Evolutionary conservation across 2,113 vertebrate genomes (phyloP).

Genomic region (Puma concolor): DNA sequence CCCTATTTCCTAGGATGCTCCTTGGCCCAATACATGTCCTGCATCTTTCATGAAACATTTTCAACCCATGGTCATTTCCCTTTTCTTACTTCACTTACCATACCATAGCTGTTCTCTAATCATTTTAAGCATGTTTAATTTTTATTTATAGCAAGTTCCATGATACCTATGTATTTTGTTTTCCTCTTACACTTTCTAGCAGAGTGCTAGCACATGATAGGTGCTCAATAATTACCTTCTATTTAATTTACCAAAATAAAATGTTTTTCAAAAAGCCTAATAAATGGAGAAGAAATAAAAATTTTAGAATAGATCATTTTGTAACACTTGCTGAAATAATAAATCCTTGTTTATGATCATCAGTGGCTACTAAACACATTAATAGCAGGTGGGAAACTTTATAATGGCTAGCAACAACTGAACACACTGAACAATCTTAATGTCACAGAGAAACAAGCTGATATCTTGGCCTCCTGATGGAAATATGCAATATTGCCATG

Average conservation of each 20-base stretch:
- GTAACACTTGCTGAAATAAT: neutral
- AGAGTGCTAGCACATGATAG: neutral
- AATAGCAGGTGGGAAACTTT: neutral
- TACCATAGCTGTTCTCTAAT: neutral
- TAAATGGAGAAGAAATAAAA: neutral
- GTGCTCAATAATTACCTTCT: neutral
- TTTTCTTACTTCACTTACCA: neutral
- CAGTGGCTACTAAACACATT: neutral
- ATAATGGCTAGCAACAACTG: neutral
- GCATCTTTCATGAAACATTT: neutral
- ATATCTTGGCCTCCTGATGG: neutral
- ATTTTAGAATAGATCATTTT: neutral
- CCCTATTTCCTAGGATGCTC: neutral
- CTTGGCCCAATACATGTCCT: neutral
- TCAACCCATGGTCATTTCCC: neutral
- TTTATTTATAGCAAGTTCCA: neutral
- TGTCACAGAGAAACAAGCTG: neutral
- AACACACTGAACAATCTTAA: neutral
- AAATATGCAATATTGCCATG: neutral
- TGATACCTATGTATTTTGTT: neutral
- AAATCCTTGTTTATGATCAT: neutral
- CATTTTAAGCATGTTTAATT: neutral
- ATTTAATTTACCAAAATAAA: constrained; percentile 37
- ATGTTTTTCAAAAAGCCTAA: neutral
- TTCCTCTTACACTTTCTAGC: neutral